These are phyloP conservation scores for Diarsia dahlii DNA, from an alignment of 2,888 invertebrate genomes.

Conservation along the genomic window DNA sequence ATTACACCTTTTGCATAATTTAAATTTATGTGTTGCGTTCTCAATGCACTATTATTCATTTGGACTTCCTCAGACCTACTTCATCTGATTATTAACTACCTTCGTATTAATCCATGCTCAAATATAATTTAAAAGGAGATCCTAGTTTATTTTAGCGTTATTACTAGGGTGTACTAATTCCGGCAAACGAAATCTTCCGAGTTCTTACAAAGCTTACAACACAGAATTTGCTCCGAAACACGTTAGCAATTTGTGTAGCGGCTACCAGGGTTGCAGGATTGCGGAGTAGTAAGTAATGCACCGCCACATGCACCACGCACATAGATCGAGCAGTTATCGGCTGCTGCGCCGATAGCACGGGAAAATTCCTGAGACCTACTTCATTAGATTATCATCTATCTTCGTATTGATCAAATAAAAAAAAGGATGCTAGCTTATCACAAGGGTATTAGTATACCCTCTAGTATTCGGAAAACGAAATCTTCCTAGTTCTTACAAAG, in stretches of 20 bases:
- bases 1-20: no score
- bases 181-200: background rate
- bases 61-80: no score
- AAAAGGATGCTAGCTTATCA: background rate
- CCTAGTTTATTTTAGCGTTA: no score
- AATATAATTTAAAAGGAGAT: no score
- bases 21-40: no score
- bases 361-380: background rate
- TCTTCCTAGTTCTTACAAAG: slow-evolving; percentile 5
- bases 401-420: background rate
- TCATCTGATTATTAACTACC: no score
- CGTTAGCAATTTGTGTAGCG: slow-evolving; percentile 46
- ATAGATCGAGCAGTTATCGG: slow-evolving; percentile 67
- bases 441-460: no score
- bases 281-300: slow-evolving; percentile 51
- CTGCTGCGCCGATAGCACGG: slow-evolving; percentile 71
- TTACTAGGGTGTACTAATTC: no score
- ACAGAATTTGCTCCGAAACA: slow-evolving; percentile 3
- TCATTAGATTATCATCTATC: background rate
- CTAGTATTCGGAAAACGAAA: no score
- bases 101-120: no score
- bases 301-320: slow-evolving; percentile 64
- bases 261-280: slow-evolving; percentile 37
- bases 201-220: background rate
- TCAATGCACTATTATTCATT: no score